A percentile compares a stretch with the other conserved stretches of the same genome.
phyloP scores from a whole-genome alignment of 2,113 vertebrate species.

The Nematolebias whitei region DNA sequence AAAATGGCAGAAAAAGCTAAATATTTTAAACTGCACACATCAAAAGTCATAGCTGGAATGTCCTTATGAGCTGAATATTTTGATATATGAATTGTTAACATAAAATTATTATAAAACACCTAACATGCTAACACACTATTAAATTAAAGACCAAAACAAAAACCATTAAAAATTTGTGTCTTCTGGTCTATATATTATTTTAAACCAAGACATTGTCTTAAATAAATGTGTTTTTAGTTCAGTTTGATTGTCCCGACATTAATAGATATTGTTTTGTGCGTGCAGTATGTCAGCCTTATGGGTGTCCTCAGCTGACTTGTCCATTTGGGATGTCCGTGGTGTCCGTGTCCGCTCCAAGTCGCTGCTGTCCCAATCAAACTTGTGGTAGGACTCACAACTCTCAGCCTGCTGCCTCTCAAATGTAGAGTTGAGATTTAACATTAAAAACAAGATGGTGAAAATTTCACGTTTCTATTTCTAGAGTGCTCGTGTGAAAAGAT shows the following conservation, averaged over 20 bases:
- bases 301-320: constrained; percentile 86
- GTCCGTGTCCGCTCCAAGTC: constrained; percentile 81
- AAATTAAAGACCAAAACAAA: too few relatives aligned
- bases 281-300: constrained; percentile 89
- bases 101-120: too few relatives aligned
- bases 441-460: neutral
- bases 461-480: constrained; percentile 63
- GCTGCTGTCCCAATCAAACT: constrained; percentile 88
- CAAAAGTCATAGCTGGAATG: too few relatives aligned
- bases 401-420: neutral
- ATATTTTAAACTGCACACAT: too few relatives aligned
- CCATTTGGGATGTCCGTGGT: constrained; percentile 84
- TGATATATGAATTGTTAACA: too few relatives aligned
- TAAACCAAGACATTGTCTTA: too few relatives aligned
- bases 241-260: neutral
- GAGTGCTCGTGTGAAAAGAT: constrained; percentile 92
- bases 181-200: too few relatives aligned
- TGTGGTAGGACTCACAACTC: constrained; percentile 82
- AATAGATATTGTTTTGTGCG: neutral
- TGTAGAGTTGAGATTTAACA: neutral
- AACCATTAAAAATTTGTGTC: too few relatives aligned
- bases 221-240: neutral
- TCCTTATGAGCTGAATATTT: too few relatives aligned
- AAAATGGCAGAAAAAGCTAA: too few relatives aligned
- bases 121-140: too few relatives aligned